Evolutionary conservation across 2,888 invertebrate species (phyloP), one percentile per base, ranked within the genome.

Genomic region (Callimorpha dominula): DNA sequence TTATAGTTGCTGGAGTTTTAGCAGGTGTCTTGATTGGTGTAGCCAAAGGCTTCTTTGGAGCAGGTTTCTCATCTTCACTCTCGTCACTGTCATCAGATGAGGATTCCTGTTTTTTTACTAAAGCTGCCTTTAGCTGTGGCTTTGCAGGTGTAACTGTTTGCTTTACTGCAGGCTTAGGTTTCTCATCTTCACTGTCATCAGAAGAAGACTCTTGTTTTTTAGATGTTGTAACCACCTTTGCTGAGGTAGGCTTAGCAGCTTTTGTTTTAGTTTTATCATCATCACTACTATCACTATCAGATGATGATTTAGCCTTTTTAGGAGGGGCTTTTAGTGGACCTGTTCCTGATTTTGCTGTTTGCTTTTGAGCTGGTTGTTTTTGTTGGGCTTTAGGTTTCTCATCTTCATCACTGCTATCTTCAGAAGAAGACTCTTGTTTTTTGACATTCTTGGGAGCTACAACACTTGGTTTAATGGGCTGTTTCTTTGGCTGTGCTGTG

Each of bases 361-460:
- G 43, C 57, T 70, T 70, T 65, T 70, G 73, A 60, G 14, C 0
- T 43, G 68, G 54, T 46, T 62, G 50, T 60, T 70, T 70, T 68
- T 64, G 73, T 68, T 63, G 89, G 5, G 87, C 86, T 87, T 74
- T 74, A 4, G 73, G 64, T 57, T 74, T 74, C 43, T 70, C 70
- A 54, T 91, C 90, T 93, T 85, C 86, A 74, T 84, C 83, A 77
- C 85, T 86, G 12, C 82, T 84, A 8, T 93, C 93, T 68, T 90
- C 91, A 46, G 93, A 91, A 20, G 91, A 93, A 11, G 92, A 90
- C 72, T 88, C 88, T 79, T 87, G 84, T 79, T 89, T 89, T 68
- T 87, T 89, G 52, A 81, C 82, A 73, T 85, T 81, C 77, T 81
- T 83, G 1, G 81, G 78, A 71, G 84, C 83, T 73, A 79, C 73